Conservation (phyloP, 2,888 invertebrate species). For the Junonia oenone region DNA sequence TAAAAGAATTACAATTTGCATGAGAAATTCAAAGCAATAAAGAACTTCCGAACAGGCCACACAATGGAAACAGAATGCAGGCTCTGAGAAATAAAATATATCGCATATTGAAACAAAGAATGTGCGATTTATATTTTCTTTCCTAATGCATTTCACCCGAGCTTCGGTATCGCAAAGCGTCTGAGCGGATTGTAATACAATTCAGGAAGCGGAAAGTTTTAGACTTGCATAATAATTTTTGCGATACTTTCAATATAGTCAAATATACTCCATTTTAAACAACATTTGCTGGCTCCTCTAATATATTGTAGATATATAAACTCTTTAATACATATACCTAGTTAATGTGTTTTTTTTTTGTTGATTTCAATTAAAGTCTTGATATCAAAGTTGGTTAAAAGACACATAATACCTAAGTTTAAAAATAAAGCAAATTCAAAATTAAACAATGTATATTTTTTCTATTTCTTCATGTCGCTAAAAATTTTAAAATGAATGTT, state of each 20-base stretch:
- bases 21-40: slow-evolving; percentile 3
- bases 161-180: slow-evolving; percentile 8
- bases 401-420: too few species aligned
- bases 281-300: too few species aligned
- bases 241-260: background rate
- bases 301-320: too few species aligned
- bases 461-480: too few species aligned
- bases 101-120: slow-evolving; percentile 19
- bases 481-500: too few species aligned
- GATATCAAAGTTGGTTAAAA: too few species aligned
- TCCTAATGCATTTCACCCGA: slow-evolving; percentile 8
- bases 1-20: background rate
- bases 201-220: background rate
- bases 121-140: slow-evolving; percentile 10
- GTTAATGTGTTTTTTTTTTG: too few species aligned
- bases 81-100: slow-evolving; percentile 7
- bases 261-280: too few species aligned
- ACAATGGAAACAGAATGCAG: slow-evolving; percentile 4
- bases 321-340: too few species aligned
- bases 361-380: too few species aligned
- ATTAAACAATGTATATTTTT: too few species aligned
- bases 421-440: too few species aligned
- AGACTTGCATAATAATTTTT: background rate
- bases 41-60: background rate
- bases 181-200: background rate